phyloP scores from a whole-genome alignment of 2,888 invertebrate genomes.

The Scotopteryx bipunctaria region DNA sequence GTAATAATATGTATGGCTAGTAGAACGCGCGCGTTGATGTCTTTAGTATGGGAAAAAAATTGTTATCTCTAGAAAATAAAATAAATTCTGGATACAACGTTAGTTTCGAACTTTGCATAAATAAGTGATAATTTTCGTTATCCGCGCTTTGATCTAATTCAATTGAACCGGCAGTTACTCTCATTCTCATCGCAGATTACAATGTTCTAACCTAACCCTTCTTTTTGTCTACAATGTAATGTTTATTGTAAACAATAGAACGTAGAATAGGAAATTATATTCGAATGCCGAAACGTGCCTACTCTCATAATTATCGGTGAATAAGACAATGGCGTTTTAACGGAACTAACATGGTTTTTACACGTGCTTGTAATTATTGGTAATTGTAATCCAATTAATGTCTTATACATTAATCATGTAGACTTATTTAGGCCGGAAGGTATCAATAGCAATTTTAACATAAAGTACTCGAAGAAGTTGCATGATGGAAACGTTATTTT shows the following conservation, averaged over 20 bases:
- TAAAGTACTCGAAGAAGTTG: not conserved
- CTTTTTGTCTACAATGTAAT: constrained; percentile 26
- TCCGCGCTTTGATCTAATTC: constrained; percentile 14
- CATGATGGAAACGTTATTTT: constrained; percentile 1
- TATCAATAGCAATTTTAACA: constrained; percentile 3
- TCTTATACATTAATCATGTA: constrained; percentile 18
- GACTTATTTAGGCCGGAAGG: constrained; percentile 10
- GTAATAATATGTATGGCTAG: too few species aligned
- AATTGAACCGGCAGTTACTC: constrained; percentile 12
- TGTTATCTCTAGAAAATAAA: too few species aligned
- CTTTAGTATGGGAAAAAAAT: constrained; percentile 18
- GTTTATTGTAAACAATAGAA: constrained; percentile 33
- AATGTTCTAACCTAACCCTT: constrained; percentile 23
- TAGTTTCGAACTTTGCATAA: not conserved
- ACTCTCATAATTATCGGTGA: constrained; percentile 30
- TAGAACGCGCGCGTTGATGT: constrained; percentile 19
- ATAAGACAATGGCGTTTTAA: constrained; percentile 20
- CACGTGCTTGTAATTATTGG: constrained; percentile 14
- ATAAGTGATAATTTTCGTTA: constrained; percentile 9
- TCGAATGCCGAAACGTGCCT: constrained; percentile 28
- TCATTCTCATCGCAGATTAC: constrained; percentile 15
- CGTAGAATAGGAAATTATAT: constrained; percentile 31
- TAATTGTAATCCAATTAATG: constrained; percentile 25
- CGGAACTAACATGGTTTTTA: constrained; percentile 22
- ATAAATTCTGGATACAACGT: too few species aligned